Percentiles rank a stretch among this genome's conserved stretches.
Conservation (phyloP, 2,113 vertebrate genomes). For the Mustela lutreola region DNA sequence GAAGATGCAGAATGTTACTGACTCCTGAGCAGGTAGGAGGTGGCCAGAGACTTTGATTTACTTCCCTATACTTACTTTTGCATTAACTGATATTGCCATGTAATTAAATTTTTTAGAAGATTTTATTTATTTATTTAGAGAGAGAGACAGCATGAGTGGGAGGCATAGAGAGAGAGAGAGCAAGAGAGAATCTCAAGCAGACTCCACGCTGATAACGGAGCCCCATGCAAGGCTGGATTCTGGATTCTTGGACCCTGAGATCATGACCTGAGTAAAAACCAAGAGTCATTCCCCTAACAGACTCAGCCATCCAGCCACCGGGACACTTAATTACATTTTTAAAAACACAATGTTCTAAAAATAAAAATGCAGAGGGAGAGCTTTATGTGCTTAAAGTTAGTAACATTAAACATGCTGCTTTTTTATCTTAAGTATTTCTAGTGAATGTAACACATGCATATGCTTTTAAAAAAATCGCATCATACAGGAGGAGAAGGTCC, state of each 20-base stretch:
- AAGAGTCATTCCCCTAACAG: not conserved
- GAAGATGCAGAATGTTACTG: not conserved
- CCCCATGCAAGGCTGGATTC: not conserved
- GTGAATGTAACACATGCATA: not conserved
- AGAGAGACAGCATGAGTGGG: not conserved
- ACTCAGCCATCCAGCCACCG: not conserved
- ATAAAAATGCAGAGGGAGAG: not conserved
- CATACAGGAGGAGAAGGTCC: not conserved
- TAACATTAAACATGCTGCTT: not conserved
- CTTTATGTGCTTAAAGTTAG: not conserved
- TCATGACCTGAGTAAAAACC: not conserved
- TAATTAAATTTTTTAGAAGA: not conserved
- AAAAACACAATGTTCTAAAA: not conserved
- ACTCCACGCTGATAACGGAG: not conserved
- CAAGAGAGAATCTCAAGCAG: not conserved
- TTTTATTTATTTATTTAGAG: not conserved
- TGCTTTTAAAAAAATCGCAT: constrained; percentile 1
- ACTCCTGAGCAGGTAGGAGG: not conserved
- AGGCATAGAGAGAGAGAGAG: not conserved
- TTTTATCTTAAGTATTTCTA: not conserved
- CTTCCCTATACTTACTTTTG: not conserved
- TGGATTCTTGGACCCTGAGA: not conserved
- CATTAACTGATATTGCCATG: not conserved
- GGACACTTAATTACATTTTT: not conserved
- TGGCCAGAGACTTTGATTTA: not conserved